Evolutionary conservation across 2,888 invertebrate species (phyloP), one percentile per base, ranked within the genome.

Genomic region (Eumerus sabulonum): DNA sequence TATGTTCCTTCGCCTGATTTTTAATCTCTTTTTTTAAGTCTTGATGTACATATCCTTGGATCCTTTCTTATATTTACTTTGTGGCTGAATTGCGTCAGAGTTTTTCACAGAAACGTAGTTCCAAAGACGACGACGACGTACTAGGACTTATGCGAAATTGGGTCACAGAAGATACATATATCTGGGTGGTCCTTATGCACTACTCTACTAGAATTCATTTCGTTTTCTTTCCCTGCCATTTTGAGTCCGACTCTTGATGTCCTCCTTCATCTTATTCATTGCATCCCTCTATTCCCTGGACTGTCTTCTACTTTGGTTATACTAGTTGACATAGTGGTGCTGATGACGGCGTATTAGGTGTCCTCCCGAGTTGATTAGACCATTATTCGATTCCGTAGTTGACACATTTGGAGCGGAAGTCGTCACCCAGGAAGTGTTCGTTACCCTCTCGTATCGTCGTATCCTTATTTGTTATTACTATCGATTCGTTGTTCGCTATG

Each of bases 351-450:
- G 60, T 57, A 73, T 27, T 67, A 67, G 62, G 77, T 72, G 77
- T 59, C 67, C 36, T 47, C 73, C 73, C 44, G 45, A 14, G n/a
- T 53, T 73, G 77, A 77, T 77, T 77, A 73, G 77, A 62, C 63
- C 48, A 50, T 53, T 63, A 77, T 77, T 72, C 36, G 77, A 67
- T 77, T 63, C 56, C 50, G 11, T 35, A 35, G 45, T 27, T 27
- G 27, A 7, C 60, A 18, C 50, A 18, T 53, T 66, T 47, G 47
- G 59, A 40, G 42, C 16, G 50, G 38, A 47, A 40, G 12, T 35
- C 19, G n/a, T 42, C 16, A 51, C 63, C 51, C 17, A n/a, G 36
- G 60, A 53, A 45, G 27, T 54, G 45, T 56, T 67, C 40, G 12
- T n/a, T 40, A 40, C 40, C n/a, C 66, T 67, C 51, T 77, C 67